phyloP scores from a whole-genome alignment of 1,140 invertebrate species.

The Brachionus koreanus region DNA sequence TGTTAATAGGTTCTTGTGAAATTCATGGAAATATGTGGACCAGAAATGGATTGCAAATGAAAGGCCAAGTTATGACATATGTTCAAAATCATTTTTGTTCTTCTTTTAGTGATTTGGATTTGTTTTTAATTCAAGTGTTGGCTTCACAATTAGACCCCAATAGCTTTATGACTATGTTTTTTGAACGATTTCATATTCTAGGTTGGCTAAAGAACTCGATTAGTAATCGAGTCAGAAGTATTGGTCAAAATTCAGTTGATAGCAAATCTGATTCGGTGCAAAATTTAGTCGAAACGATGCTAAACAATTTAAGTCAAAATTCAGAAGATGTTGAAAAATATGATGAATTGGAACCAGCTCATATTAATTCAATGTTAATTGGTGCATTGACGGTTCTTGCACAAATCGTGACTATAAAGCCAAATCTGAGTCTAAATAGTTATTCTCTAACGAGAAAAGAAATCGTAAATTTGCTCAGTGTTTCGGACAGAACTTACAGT shows the following conservation, averaged over 20 bases:
- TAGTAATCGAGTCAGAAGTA: neutral
- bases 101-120: slow-evolving; percentile 92
- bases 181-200: slow-evolving; percentile 30
- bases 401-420: neutral
- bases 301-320: slow-evolving; percentile 49
- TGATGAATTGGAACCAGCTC: slow-evolving; percentile 60
- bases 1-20: slow-evolving; percentile 91
- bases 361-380: slow-evolving; percentile 78
- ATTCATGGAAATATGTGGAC: slow-evolving; percentile 90
- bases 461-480: slow-evolving; percentile 84
- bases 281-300: slow-evolving; percentile 25
- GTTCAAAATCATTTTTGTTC: slow-evolving; percentile 97
- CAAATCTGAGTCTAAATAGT: slow-evolving; percentile 26
- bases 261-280: neutral
- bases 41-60: slow-evolving; percentile 90
- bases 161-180: slow-evolving; percentile 2
- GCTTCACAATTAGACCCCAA: neutral
- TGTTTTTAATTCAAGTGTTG: slow-evolving; percentile 68
- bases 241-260: neutral
- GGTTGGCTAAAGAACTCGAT: slow-evolving; percentile 6
- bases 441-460: slow-evolving; percentile 69
- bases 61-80: slow-evolving; percentile 96
- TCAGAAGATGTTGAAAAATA: slow-evolving; percentile 65
- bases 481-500: slow-evolving; percentile 88
- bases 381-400: slow-evolving; percentile 69